phyloP scores from a whole-genome alignment of 1,140 invertebrate species.

The Drosophila oshimai region DNA sequence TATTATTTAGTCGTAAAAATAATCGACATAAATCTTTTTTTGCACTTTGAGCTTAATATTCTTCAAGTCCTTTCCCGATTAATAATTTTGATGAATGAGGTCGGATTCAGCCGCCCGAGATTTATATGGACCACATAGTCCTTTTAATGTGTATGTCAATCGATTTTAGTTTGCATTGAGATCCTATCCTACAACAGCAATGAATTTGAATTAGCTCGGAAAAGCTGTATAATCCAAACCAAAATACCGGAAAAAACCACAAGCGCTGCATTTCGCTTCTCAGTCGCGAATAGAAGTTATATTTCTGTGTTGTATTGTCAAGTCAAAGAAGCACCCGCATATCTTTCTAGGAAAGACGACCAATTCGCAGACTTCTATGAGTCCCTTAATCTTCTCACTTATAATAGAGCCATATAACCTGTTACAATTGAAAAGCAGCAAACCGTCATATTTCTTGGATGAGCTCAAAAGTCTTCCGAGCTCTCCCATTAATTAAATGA shows the following conservation, averaged over 20 bases:
- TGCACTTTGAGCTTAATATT: too few species aligned
- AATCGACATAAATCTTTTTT: too few species aligned
- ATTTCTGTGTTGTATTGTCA: slow-evolving; percentile 44
- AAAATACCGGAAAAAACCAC: background rate
- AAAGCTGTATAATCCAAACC: too few species aligned
- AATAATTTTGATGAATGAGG: too few species aligned
- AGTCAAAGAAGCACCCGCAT: slow-evolving; percentile 10
- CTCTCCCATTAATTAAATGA: slow-evolving; percentile 67
- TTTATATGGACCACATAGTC: too few species aligned
- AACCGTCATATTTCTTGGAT: slow-evolving; percentile 31
- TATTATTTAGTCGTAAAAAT: too few species aligned
- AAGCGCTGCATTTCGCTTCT: slow-evolving; percentile 3
- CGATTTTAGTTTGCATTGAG: too few species aligned
- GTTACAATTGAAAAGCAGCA: slow-evolving; percentile 59
- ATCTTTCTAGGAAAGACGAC: slow-evolving; percentile 38
- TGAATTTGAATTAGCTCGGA: too few species aligned
- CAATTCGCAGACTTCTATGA: background rate
- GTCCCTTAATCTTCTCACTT: slow-evolving; percentile 13
- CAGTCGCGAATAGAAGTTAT: slow-evolving; percentile 63
- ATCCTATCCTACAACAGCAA: too few species aligned
- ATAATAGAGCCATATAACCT: slow-evolving; percentile 65
- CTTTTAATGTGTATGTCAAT: too few species aligned
- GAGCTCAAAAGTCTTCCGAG: background rate
- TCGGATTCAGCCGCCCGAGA: too few species aligned
- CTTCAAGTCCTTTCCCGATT: too few species aligned